A percentile compares a stretch with the other conserved stretches of the same genome.
phyloP scores from a whole-genome alignment of 1,140 invertebrate genomes.

The Solen grandis region DNA sequence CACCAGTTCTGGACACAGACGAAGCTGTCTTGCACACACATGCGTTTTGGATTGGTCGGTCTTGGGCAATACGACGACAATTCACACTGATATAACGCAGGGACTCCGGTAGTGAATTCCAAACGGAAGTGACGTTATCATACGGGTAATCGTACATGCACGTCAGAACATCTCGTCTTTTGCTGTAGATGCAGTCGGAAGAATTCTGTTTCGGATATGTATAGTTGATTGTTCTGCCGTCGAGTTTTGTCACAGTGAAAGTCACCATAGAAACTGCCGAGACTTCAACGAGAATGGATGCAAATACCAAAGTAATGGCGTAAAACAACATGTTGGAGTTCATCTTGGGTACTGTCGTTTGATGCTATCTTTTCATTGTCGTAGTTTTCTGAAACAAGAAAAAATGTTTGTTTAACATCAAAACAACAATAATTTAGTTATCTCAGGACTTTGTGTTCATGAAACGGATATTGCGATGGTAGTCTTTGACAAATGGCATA shows the following conservation, averaged over 20 bases:
- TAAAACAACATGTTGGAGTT: too few species aligned
- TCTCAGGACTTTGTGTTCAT: too few species aligned
- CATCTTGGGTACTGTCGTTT: too few species aligned
- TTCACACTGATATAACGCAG: conserved; percentile 24
- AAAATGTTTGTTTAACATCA: too few species aligned
- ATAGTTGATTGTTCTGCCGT: not conserved
- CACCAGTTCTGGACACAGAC: not conserved
- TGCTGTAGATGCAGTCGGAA: conserved; percentile 28
- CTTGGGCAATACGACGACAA: conserved; percentile 6
- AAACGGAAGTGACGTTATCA: conserved; percentile 14
- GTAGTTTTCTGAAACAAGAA: too few species aligned
- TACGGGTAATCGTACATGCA: conserved; percentile 21
- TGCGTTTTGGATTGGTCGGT: not conserved
- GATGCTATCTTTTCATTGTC: too few species aligned
- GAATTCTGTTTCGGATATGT: conserved; percentile 2
- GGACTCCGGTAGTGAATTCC: conserved; percentile 2
- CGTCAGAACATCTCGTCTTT: not conserved
- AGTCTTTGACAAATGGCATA: too few species aligned
- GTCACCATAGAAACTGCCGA: too few species aligned
- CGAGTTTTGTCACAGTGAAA: not conserved
- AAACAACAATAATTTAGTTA: too few species aligned
- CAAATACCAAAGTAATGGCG: too few species aligned
- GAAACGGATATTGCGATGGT: too few species aligned
- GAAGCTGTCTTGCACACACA: conserved; percentile 15
- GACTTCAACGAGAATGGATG: too few species aligned